Evolutionary conservation across 2,888 invertebrate genomes (phyloP).

Genomic region (Drosophila bunnanda): DNA sequence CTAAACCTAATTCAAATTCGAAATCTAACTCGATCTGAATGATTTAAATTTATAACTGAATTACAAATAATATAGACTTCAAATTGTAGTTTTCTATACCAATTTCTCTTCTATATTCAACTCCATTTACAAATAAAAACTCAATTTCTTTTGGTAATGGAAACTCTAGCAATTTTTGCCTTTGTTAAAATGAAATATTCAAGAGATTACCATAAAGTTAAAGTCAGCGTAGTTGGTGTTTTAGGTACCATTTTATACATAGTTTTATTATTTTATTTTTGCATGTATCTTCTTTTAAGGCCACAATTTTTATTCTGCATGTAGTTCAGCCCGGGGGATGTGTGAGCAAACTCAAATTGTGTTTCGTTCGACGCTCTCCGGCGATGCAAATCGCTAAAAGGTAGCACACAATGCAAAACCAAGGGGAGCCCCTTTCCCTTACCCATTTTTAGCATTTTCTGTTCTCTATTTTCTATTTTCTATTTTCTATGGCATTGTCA

Average conservation of each 20-base stretch:
- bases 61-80: not conserved
- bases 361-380: constrained; percentile 75
- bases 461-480: constrained; percentile 9
- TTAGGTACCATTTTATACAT: not conserved
- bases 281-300: not conserved
- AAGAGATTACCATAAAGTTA: constrained; percentile 1
- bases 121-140: not conserved
- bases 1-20: not conserved
- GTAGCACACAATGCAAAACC: constrained; percentile 59
- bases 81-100: not conserved
- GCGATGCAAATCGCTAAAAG: constrained; percentile 81
- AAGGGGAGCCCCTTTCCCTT: constrained; percentile 41
- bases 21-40: not conserved
- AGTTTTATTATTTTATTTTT: not conserved
- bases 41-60: not conserved
- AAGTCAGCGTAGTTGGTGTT: not conserved
- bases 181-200: not conserved
- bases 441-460: not conserved
- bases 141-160: not conserved
- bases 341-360: constrained; percentile 70
- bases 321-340: constrained; percentile 47
- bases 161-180: not conserved
- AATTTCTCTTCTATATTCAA: not conserved
- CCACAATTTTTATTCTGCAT: constrained; percentile 47
- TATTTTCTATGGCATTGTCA: constrained; percentile 75